Conservation (phyloP, 2,797 vertebrate genomes). For the Buphagus erythrorhynchus region DNA sequence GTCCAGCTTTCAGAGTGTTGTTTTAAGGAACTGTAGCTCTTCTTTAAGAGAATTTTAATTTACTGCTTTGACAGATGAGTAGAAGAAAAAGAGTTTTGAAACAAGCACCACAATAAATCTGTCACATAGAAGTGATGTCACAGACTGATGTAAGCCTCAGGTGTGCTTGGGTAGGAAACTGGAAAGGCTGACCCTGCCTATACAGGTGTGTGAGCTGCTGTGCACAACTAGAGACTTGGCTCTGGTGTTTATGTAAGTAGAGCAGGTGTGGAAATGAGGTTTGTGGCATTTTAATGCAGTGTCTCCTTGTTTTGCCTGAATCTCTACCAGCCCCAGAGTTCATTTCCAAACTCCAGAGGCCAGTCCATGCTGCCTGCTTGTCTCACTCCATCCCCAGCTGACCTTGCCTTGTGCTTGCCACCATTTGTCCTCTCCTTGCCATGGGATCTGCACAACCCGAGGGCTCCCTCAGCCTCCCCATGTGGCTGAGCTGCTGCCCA, state of each 20-base stretch:
- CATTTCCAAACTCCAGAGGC: background rate
- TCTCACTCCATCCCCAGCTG: background rate
- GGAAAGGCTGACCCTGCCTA: background rate
- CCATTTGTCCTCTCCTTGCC: background rate
- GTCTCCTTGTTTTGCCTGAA: conserved; percentile 19
- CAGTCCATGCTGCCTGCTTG: accelerated
- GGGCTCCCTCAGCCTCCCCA: background rate
- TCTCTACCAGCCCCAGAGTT: background rate
- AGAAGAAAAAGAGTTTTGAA: conserved; percentile 10
- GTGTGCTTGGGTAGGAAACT: background rate
- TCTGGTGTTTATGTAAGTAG: background rate
- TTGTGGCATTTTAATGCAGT: background rate
- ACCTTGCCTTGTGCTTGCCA: background rate
- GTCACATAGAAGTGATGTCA: background rate
- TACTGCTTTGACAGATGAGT: conserved; percentile 23
- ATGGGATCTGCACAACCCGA: accelerated
- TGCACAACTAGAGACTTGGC: background rate
- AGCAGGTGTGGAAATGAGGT: background rate
- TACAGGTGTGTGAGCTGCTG: background rate
- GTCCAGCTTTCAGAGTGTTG: conserved; percentile 64
- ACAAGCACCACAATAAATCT: background rate
- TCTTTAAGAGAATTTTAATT: background rate
- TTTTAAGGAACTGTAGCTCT: conserved; percentile 3
- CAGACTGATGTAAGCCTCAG: background rate
- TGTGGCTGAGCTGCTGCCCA: background rate